Evolutionary conservation across 1,140 invertebrate species (phyloP).

Genomic region (Drosophila pseudoananassae): DNA sequence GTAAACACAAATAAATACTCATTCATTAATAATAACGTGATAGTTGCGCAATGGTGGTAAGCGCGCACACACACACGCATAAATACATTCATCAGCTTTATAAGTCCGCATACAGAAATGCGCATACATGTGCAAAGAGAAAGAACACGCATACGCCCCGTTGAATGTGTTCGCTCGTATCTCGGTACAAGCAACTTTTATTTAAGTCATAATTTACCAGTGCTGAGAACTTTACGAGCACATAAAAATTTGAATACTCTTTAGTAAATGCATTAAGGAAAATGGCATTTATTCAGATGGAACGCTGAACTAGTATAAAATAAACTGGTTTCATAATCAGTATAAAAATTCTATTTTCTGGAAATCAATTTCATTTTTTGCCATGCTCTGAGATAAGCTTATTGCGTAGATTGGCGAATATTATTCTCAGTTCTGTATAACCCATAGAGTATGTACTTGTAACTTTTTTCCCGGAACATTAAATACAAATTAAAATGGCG

Average conservation of each 20-base stretch:
- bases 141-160: not conserved
- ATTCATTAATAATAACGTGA: constrained; percentile 81
- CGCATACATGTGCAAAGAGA: constrained; percentile 2
- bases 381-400: not conserved
- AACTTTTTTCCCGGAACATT: constrained; percentile 24
- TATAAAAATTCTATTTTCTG: not conserved
- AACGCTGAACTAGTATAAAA: not conserved
- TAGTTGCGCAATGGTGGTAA: constrained; percentile 55
- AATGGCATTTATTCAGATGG: not conserved
- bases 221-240: constrained; percentile 30
- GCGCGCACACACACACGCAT: constrained; percentile 14
- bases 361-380: not conserved
- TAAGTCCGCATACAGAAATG: constrained; percentile 16
- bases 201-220: constrained; percentile 68
- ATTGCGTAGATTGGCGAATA: not conserved
- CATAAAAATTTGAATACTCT: constrained; percentile 42
- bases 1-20: constrained; percentile 82
- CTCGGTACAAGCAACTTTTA: constrained; percentile 61
- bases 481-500: constrained; percentile 66
- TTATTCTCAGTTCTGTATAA: not conserved
- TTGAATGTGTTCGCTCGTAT: constrained; percentile 4
- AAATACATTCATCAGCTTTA: constrained; percentile 22
- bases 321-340: not conserved
- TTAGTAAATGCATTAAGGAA: constrained; percentile 8
- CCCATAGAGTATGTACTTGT: not conserved